Percentiles rank a stretch among this genome's conserved stretches.
Conservation (phyloP, 2,113 vertebrate genomes). For the Geococcyx californianus region DNA sequence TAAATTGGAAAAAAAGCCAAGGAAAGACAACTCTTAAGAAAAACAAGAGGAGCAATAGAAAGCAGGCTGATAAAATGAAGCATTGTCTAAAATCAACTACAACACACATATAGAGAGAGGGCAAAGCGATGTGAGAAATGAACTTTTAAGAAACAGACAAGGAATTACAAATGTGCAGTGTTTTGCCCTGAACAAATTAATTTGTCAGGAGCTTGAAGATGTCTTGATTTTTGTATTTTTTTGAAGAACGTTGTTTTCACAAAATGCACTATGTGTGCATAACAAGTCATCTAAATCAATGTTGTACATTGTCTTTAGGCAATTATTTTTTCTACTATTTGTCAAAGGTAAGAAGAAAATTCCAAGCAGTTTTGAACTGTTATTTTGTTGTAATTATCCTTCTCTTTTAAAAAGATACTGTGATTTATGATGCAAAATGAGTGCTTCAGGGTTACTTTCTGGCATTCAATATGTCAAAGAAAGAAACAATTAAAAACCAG, state of each 20-base stretch:
- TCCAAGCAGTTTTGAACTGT: conserved; percentile 66
- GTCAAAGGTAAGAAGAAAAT: conserved; percentile 69
- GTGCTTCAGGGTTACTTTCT: conserved; percentile 61
- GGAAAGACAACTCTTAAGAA: not conserved
- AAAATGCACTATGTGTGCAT: conserved; percentile 17
- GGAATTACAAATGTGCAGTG: conserved; percentile 41
- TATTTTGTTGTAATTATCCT: conserved; percentile 72
- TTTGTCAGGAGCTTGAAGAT: conserved; percentile 55
- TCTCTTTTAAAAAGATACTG: conserved; percentile 63
- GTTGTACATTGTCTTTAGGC: conserved; percentile 68
- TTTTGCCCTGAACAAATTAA: conserved; percentile 61
- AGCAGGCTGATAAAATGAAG: not conserved
- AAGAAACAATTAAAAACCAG: conserved; percentile 68
- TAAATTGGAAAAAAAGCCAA: not conserved
- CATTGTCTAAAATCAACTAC: not conserved
- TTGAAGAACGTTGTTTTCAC: conserved; percentile 30
- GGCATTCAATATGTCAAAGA: conserved; percentile 53
- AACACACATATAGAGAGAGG: not conserved
- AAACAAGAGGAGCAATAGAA: conserved; percentile 32
- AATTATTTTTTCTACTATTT: conserved; percentile 69
- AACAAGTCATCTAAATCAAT: conserved; percentile 74
- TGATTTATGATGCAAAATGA: conserved; percentile 72
- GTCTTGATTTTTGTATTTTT: not conserved
- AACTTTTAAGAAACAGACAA: conserved; percentile 37
- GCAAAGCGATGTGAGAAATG: not conserved